Evolutionary conservation across 2,797 vertebrate species (phyloP).

Genomic region (Alexandromys oeconomus): DNA sequence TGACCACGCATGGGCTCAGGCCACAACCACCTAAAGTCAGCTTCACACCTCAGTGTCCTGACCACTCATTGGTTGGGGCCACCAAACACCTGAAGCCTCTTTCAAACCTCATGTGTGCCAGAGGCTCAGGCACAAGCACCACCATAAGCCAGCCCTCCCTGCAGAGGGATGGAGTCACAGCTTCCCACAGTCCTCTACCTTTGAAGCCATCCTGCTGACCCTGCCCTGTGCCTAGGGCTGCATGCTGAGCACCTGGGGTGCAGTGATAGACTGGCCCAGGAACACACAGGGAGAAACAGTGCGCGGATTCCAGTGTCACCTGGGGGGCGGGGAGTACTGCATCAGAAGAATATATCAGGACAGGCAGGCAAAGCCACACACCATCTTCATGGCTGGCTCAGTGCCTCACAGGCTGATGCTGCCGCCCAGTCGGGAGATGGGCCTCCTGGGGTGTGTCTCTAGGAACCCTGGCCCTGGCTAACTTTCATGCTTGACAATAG

Average conservation of each 20-base stretch:
- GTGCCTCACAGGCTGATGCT: fast-evolving
- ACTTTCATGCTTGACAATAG: not conserved
- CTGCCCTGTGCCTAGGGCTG: not conserved
- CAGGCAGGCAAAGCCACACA: fast-evolving
- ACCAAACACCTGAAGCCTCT: too few species aligned
- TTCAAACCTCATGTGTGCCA: fast-evolving
- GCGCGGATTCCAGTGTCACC: not conserved
- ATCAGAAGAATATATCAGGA: not conserved
- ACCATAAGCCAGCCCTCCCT: too few species aligned
- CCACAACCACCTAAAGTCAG: too few species aligned
- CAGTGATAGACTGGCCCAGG: not conserved
- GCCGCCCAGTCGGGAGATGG: not conserved
- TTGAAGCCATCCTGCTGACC: not conserved
- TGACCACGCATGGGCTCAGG: fast-evolving
- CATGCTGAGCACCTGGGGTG: fast-evolving
- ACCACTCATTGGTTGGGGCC: fast-evolving
- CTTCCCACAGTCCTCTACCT: fast-evolving
- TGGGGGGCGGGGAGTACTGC: too few species aligned
- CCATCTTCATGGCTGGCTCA: not conserved
- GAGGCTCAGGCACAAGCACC: not conserved
- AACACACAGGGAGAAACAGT: not conserved
- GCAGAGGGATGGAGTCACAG: not conserved
- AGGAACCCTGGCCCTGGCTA: not conserved
- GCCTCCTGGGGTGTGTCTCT: fast-evolving
- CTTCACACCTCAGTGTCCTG: too few species aligned